Percentiles rank a stretch among this genome's conserved stretches.
phyloP scores from a whole-genome alignment of 2,888 invertebrate species.

The Miltochrista miniata region DNA sequence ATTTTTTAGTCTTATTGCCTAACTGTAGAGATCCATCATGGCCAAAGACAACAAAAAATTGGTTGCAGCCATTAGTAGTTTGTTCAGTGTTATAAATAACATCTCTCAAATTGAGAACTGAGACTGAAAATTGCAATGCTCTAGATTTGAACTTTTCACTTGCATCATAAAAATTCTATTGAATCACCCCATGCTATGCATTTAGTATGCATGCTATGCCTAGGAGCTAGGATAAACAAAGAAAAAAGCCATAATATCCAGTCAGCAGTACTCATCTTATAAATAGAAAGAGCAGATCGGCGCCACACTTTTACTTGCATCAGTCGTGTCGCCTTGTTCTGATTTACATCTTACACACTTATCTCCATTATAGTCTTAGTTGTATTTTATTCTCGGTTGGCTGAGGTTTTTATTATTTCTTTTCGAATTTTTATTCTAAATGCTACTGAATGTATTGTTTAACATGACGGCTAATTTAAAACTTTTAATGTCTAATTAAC shows the following conservation, averaged over 20 bases:
- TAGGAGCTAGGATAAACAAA: conserved; percentile 51
- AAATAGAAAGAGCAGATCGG: conserved; percentile 62
- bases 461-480: background rate
- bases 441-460: background rate
- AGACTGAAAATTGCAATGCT: conserved; percentile 45
- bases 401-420: background rate
- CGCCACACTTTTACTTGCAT: conserved; percentile 75
- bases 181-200: conserved; percentile 63
- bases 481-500: conserved; percentile 11
- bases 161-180: conserved; percentile 55
- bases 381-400: conserved; percentile 7
- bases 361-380: conserved; percentile 45
- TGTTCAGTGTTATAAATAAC: conserved; percentile 42
- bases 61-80: conserved; percentile 35
- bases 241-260: conserved; percentile 38
- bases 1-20: conserved; percentile 57
- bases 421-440: background rate
- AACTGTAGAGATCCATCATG: conserved; percentile 57
- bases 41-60: conserved; percentile 64
- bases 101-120: conserved; percentile 48
- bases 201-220: conserved; percentile 68
- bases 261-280: conserved; percentile 59
- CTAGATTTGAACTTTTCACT: conserved; percentile 40
- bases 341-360: conserved; percentile 64
- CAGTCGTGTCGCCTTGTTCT: conserved; percentile 58